Evolutionary conservation across 2,113 vertebrate species (phyloP), one percentile per base, ranked within the genome.

Genomic region (Mugil cephalus): DNA sequence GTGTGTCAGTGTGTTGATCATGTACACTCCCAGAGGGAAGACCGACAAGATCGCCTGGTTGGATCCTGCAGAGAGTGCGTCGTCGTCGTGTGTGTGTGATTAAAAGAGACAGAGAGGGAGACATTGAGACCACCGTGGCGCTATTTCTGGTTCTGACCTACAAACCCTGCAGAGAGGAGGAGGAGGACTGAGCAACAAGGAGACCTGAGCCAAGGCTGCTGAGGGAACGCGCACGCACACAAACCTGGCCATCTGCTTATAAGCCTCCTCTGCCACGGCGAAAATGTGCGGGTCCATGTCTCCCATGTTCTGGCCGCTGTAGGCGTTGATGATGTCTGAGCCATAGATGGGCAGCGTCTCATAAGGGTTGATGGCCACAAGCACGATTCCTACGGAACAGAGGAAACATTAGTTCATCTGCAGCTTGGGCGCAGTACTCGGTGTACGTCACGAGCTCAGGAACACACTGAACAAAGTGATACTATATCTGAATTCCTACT

Each of bases 231-330:
- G 45, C 74, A 40, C 36, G 47, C 67, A 94, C 51, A 86, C 96
- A 74, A 78, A 99, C 98, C 98, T 98, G 89, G 97, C 98, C 98
- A 99, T 99, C 93, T 99, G 98, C 72, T 99, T 99, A 75, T 98
- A 99, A 1, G 98, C 96, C 84, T 99, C 98, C 63, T 99, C 98
- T 69, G 97, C 98, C 89, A 99, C 98, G 0, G 98, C 98, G 48
- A 99, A 99, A 89, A 99, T 99, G 79, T 99, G 98, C 4, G 98
- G 98, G 79, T 99, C 98, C 98, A 99, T 99, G 85, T 99, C 98
- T 14, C 98, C 98, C 98, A 98, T 99, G 56, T 99, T 99, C 91
- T 99, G 98, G 38, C 97, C 98, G 15, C 98, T 99, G 91, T 99
- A 99, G 0, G 98, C 98, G 52, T 98, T 96, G 93, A 99, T 99